Evolutionary conservation across 2,113 vertebrate species (phyloP), one percentile per base, ranked within the genome.

Genomic region (Fregetta grallaria): DNA sequence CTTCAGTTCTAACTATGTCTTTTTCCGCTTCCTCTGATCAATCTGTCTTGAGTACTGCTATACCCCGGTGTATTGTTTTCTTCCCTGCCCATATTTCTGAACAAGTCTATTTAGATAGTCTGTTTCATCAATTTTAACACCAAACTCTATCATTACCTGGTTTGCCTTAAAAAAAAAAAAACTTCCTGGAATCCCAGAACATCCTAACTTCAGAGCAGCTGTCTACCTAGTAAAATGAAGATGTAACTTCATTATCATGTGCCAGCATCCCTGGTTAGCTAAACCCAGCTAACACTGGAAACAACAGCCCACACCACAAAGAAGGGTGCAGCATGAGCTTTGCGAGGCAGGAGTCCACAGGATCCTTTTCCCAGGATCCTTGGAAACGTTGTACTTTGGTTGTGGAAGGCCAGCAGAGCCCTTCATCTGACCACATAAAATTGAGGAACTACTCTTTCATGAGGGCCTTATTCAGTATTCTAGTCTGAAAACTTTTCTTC

Each of bases 91-190:
- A 76, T 66, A 58, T 94, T 92, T 94, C 88, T 92, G 74, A 94
- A 88, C 68, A 40, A 90, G 27, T 66, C 93, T 96, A 53, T 92
- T 95, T 96, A 97, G 81, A 85, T 66, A 96, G 92, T 96, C 96
- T 95, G 93, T 97, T 96, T 96, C 91, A 97, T 96, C 86, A 96
- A 80, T 95, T 92, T 83, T 74, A 94, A 93, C 90, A 95, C 94
- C 88, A 95, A 96, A 92, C 71, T 73, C 85, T 58, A 90, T 92
- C 78, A 73, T 96, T 96, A 96, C 78, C 86, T 94, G 92, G 62
- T 90, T 93, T 90, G 34, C 67, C 75, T 90, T 92, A 27, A 96
- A 87, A 91, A 62, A 67, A 38, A 56, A 30, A 0, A 66, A 92
- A 61, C 49, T 86, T 76, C 32, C 47, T 67, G 82, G 59, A 93